Base-by-base conservation (phyloP, 2,888 invertebrate species). In the Drosophila mimetica region DNA sequence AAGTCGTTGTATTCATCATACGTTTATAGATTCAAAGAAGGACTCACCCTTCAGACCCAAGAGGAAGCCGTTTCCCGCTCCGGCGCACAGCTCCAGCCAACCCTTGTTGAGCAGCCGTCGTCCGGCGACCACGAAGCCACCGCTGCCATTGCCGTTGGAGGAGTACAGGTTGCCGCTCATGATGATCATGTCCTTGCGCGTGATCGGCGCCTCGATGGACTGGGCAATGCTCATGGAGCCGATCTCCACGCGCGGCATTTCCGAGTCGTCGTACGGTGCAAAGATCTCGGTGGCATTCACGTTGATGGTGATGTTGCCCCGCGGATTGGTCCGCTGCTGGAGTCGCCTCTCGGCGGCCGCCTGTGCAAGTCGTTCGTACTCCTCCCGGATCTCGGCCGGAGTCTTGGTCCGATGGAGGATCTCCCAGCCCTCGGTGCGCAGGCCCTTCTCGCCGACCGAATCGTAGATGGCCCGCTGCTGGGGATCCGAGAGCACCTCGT, bases 391-490 rank as follows among this genome's bases (percentile, higher is more conserved):
- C 93, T 99, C 99, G 78, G 97, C 95, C 2, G 99, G 98, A 2
- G 98, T 98, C 90, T 96, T 96, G 1, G 96, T 97, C 36, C 97
- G 93, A 86, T 97, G 96, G 30, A 99, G 96, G 32, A 99, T 93
- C 92, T 99, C 97, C 98, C 98, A 98, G 57, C 98, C 98, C 87
- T 98, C 97, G 0, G 97, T 97, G 91, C 98, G 96, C 28, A 99
- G 92, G 0, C 99, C 99, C 88, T 96, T 95, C 57, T 96, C 94
- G n/a, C 98, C 98, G 7, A 91, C 87, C 0, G 94, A 94, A 92
- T 99, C 99, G 92, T 99, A 99, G 76, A 99, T 98, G 0, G 98
- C 98, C 90, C 99, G 93, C 90, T 96, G 96, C 89, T 98, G 98
- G 1, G 97, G 96, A 93, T 99, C 98, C 18, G 95, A 96, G 41